Evolutionary conservation across 2,797 vertebrate species (phyloP), one percentile per base, ranked within the genome.

Genomic region (Lindbergichthys nudifrons): DNA sequence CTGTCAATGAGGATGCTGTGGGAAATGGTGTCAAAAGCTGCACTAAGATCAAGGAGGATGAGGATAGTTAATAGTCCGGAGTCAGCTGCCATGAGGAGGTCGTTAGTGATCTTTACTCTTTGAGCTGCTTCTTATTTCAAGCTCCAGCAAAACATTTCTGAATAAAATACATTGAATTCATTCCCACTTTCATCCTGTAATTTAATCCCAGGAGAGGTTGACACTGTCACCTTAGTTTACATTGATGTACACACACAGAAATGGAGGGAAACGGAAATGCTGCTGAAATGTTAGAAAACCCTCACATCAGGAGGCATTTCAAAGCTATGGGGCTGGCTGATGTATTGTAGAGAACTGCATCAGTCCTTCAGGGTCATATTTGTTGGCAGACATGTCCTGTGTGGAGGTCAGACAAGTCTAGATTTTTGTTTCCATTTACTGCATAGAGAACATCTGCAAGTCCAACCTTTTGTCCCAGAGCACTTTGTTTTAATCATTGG

Each of bases 401-500:
- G 4, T 10, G 3, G 23, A 36, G 21, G 13, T 23, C 36, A 58
- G 8, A 48, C 16, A 53, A 19, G 5, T 61, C 52, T 15, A 45
- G 9, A 3, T 41, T 10, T 14, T 43, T 23, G 14, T 61, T 21
- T 15, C 14, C 45, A 13, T 56, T 43, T 5, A 15, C 36, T 30
- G 15, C 48, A 23, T 9, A 18, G 5, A 39, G 23, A 60, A 30
- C 21, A 13, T 5, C 7, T 19, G 14, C 59, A 14, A 13, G 43
- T 43, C 16, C 0, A 30, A 32, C 11, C 12, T 54, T 56, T 47
- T 47, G 5, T 72, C 42, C 12, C 11, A 21, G n/a, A 30, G 4
- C 15, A 5, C 71, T 63, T 60, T 2, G 58, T 73, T 63, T 61
- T 18, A 56, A 30, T 73, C 43, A 60, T 42, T 56, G 16, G 26